phyloP scores from a whole-genome alignment of 1,140 invertebrate species.

The Acromyrmex echinatior region DNA sequence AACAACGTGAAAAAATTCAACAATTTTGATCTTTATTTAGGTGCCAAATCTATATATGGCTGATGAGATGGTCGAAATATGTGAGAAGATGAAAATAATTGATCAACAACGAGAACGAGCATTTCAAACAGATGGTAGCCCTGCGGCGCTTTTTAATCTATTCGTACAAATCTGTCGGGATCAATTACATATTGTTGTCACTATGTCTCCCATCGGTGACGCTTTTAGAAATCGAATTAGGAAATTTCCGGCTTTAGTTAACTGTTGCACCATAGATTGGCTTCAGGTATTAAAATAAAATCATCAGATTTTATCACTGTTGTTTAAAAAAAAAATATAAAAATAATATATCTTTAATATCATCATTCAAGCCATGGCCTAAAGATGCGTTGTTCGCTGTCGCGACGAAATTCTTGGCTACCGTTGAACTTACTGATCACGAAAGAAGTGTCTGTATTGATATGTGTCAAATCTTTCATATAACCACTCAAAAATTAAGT shows the following conservation, averaged over 20 bases:
- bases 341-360: slow-evolving; percentile 13
- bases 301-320: neutral
- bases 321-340: neutral
- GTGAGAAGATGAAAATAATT: slow-evolving; percentile 97
- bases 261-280: slow-evolving; percentile 99
- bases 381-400: slow-evolving; percentile 97
- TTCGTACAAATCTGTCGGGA: slow-evolving; percentile 96
- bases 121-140: slow-evolving; percentile 96
- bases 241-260: slow-evolving; percentile 98
- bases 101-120: slow-evolving; percentile 96
- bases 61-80: slow-evolving; percentile 97
- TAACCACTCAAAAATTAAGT: slow-evolving; percentile 93
- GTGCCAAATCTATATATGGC: slow-evolving; percentile 95
- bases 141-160: slow-evolving; percentile 96
- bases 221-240: slow-evolving; percentile 94
- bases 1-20: slow-evolving; percentile 90
- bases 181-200: slow-evolving; percentile 96
- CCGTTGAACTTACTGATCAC: slow-evolving; percentile 92
- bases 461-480: slow-evolving; percentile 97
- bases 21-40: slow-evolving; percentile 82
- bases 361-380: slow-evolving; percentile 92
- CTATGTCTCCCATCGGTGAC: slow-evolving; percentile 97
- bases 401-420: slow-evolving; percentile 94
- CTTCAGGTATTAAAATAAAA: slow-evolving; percentile 91
- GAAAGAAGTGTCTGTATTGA: slow-evolving; percentile 92